These are phyloP conservation scores for Tholera decimalis DNA, from an alignment of 2,888 invertebrate genomes.

Conservation along the genomic window DNA sequence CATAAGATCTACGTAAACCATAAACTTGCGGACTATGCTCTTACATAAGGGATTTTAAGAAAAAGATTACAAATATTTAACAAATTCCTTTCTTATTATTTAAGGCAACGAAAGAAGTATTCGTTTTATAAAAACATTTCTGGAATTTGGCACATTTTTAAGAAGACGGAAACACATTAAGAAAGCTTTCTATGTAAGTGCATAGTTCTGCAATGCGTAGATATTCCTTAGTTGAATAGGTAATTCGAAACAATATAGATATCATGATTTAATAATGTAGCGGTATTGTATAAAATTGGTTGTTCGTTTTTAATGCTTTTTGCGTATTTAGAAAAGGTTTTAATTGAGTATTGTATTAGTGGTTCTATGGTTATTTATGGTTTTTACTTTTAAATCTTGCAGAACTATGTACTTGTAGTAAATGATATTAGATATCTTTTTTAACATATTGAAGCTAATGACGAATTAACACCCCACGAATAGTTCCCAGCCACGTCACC, in stretches of 20 bases:
- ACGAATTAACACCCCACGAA: background rate
- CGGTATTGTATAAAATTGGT: background rate
- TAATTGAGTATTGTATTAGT: background rate
- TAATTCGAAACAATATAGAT: slow-evolving; percentile 19
- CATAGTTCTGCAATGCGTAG: slow-evolving; percentile 88
- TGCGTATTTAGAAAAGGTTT: slow-evolving; percentile 11
- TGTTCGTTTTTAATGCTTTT: background rate
- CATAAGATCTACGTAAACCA: slow-evolving; percentile 18
- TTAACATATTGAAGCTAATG: background rate
- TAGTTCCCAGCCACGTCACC: background rate
- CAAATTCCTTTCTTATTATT: slow-evolving; percentile 67
- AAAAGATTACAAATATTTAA: slow-evolving; percentile 23
- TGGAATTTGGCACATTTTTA: slow-evolving; percentile 89
- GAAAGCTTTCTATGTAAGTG: slow-evolving; percentile 81
- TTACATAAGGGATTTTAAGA: slow-evolving; percentile 69
- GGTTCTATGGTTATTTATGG: background rate
- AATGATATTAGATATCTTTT: background rate
- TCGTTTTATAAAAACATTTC: slow-evolving; percentile 88
- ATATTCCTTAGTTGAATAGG: slow-evolving; percentile 5
- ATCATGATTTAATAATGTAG: background rate
- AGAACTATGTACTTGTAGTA: slow-evolving; percentile 42
- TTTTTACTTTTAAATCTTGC: slow-evolving; percentile 22
- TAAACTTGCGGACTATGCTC: slow-evolving; percentile 83
- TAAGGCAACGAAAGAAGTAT: slow-evolving; percentile 82
- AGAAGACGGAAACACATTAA: slow-evolving; percentile 76